Percentiles rank a stretch among this genome's conserved stretches.
Evolutionary conservation across 2,797 vertebrate species (phyloP).

Genomic region (Catostomus latipinnis): DNA sequence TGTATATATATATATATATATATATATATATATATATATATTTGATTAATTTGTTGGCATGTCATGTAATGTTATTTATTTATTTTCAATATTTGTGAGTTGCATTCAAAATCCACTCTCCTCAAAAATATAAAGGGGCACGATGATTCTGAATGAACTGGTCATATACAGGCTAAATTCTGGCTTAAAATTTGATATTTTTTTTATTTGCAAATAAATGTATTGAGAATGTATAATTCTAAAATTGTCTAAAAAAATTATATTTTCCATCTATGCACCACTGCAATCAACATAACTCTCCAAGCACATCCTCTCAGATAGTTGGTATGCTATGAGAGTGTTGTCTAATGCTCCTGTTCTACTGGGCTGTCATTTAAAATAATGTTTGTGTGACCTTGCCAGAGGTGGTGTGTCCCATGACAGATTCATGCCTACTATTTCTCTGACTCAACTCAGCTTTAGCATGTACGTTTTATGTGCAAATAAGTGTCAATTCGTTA

Average conservation of each 20-base stretch:
- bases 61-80: too few species aligned
- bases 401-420: slow-evolving; percentile 55
- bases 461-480: slow-evolving; percentile 53
- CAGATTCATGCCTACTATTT: slow-evolving; percentile 46
- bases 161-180: too few species aligned
- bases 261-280: background rate
- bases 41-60: too few species aligned
- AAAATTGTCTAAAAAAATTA: background rate
- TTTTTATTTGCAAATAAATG: too few species aligned
- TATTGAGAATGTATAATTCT: too few species aligned
- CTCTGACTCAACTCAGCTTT: slow-evolving; percentile 24
- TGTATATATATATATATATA: too few species aligned
- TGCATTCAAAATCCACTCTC: too few species aligned
- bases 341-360: slow-evolving; percentile 52
- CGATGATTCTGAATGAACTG: too few species aligned
- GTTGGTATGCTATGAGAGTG: slow-evolving; percentile 51
- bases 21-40: too few species aligned
- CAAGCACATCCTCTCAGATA: slow-evolving; percentile 36
- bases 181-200: too few species aligned
- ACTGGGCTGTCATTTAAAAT: slow-evolving; percentile 58
- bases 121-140: too few species aligned
- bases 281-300: background rate
- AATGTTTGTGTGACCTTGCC: slow-evolving; percentile 63
- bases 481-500: slow-evolving; percentile 34
- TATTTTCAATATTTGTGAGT: too few species aligned